These are phyloP conservation scores for Petrophora chlorosata DNA, from an alignment of 2,888 invertebrate genomes.

Conservation along the genomic window DNA sequence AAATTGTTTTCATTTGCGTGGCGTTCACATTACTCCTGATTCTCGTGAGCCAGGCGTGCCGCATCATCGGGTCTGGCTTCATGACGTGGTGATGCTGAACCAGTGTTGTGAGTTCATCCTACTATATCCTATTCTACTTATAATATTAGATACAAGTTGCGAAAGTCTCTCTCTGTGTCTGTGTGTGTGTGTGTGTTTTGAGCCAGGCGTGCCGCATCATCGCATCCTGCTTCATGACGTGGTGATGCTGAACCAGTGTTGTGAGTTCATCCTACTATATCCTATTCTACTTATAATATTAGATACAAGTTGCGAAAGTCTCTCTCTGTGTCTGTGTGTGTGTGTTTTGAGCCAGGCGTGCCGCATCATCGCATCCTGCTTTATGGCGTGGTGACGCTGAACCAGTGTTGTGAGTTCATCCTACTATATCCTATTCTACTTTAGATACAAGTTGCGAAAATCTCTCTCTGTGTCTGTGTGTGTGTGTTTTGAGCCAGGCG, in stretches of 20 bases:
- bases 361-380: slow-evolving; percentile 49
- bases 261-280: neutral
- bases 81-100: slow-evolving; percentile 6
- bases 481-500: too few species aligned
- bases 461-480: too few species aligned
- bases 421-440: too few species aligned
- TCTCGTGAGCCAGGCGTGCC: slow-evolving; percentile 54
- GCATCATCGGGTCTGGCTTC: slow-evolving; percentile 49
- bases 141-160: too few species aligned
- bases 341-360: slow-evolving; percentile 58
- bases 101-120: slow-evolving; percentile 16
- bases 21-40: slow-evolving; percentile 61
- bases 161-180: too few species aligned
- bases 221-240: neutral
- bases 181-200: too few species aligned
- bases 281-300: too few species aligned
- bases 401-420: slow-evolving; percentile 13
- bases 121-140: too few species aligned
- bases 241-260: neutral
- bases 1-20: slow-evolving; percentile 62
- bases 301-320: too few species aligned
- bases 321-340: too few species aligned
- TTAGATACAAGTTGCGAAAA: too few species aligned
- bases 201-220: neutral
- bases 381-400: slow-evolving; percentile 21